Evolutionary conservation across 2,888 invertebrate genomes (phyloP), one percentile per base, ranked within the genome.

Genomic region (Pammene aurita): DNA sequence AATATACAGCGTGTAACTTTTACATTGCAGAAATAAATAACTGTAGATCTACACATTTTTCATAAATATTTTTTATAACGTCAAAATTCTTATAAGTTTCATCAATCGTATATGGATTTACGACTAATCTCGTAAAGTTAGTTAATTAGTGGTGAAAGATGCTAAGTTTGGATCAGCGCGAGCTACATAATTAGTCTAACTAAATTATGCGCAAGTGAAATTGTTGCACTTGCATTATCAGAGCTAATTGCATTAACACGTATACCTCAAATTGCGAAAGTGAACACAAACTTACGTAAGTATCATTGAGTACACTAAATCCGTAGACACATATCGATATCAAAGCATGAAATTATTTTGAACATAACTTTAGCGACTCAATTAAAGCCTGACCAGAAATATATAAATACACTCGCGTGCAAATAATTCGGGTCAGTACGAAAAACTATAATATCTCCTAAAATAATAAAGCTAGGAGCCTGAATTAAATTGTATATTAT

Each of bases 121-220:
- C n/a, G 4, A 0, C 44, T 44, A 7, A 14, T 46, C 14, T 46
- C 1, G 14, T 6, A 46, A 14, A 46, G 7, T 14, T 14, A 14
- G 46, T 10, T 52, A 52, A 60, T 66, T 66, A 60, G 16, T 44
- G 48, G 66, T 60, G 66, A 66, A 66, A 66, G 66, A 58, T 52
- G 66, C 34, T 13, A 60, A 58, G 42, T 52, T 16, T 13, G 50
- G 66, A 52, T 58, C 34, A 66, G 38, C 46, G 14, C 55, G 14
- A 58, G 52, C 16, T 26, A 58, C 44, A 18, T 66, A 66, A 66
- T 66, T 66, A 50, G 34, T 14, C 52, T 42, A 42, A 58, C 58
- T 52, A 16, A 57, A 50, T 58, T 58, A 52, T 5, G 41, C 26
- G 34, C 57, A 66, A 14, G 50, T 66, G 50, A 14, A 57, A 58